Evolutionary conservation across 2,113 vertebrate species (phyloP), one percentile per base, ranked within the genome.

Genomic region (Megalops atlanticus): DNA sequence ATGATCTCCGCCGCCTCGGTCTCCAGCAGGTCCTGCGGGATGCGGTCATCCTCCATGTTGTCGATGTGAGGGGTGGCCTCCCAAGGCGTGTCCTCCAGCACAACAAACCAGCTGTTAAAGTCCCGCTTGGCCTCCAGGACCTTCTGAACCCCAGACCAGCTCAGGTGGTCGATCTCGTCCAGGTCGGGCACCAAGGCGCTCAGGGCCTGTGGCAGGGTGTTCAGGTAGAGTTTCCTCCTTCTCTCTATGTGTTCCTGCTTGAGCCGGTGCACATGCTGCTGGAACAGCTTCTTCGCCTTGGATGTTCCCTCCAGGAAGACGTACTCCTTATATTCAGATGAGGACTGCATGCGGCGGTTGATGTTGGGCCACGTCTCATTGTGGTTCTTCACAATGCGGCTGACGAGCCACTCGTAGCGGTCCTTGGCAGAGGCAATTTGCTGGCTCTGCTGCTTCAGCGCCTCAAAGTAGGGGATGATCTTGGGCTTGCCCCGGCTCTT

Each of bases 381-480:
- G 92, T 99, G 96, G 86, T 91, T 96, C 77, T 96, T 97, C 35
- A 98, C 97, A 15, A 96, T 91, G 79, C 95, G 94, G 85, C 91
- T 91, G 16, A 98, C 95, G 69, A 98, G 91, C 96, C 96, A 97
- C 86, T 99, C 97, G 24, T 99, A 99, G 77, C 92, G 96, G 89
- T 99, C 98, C 86, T 99, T 99, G 4, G 97, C 96, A 0, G 96
- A 95, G 3, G 97, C 98, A 33, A 99, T 99, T 89, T 98, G 97
- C 83, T 99, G 97, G 84, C 97, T 99, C 85, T 99, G 97, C 87
- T 99, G 98, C 85, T 99, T 99, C 52, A 99, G 87, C 0, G 98
- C 97, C 84, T 99, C 98, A 80, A 97, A 99, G 89, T 99, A 99
- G 3, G 97, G 96, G 81, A 98, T 94, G 86, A 99, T 98, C 87